A percentile compares a stretch with the other conserved stretches of the same genome.
Evolutionary conservation across 2,888 invertebrate genomes (phyloP).

Genomic region (Aquatica leii): DNA sequence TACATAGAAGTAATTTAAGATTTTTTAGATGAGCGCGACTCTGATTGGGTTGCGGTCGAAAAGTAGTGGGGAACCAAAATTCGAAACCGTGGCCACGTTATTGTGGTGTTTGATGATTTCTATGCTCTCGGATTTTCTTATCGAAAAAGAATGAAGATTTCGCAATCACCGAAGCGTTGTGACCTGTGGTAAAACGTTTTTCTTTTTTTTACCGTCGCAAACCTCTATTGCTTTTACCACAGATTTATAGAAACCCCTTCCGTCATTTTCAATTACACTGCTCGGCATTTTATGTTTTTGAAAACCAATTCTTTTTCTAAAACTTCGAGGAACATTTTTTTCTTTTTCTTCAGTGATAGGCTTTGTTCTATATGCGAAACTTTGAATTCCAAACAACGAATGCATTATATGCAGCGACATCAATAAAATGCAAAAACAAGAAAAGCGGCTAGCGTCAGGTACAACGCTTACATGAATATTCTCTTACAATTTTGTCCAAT

Average conservation of each 20-base stretch:
- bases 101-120: too few species aligned
- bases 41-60: too few species aligned
- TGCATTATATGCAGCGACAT: not conserved
- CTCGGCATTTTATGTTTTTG: not conserved
- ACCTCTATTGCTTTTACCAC: conserved; percentile 3
- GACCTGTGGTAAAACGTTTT: too few species aligned
- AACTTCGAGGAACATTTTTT: not conserved
- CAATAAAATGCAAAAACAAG: not conserved
- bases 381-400: not conserved
- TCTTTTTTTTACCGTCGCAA: too few species aligned
- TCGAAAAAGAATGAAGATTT: too few species aligned
- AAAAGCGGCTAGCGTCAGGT: not conserved
- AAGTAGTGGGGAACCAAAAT: too few species aligned
- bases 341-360: not conserved
- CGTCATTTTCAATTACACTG: conserved; percentile 9
- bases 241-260: not conserved
- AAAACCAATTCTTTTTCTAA: not conserved
- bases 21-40: too few species aligned
- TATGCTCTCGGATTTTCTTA: too few species aligned
- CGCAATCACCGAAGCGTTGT: too few species aligned
- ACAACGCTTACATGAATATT: not conserved
- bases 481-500: not conserved
- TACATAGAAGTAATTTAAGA: too few species aligned
- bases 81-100: too few species aligned
- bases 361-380: not conserved